Percentiles rank a stretch among this genome's conserved stretches.
phyloP scores from a whole-genome alignment of 64 coral and sea anemone genomes.

The Stichodactyla mertensii region DNA sequence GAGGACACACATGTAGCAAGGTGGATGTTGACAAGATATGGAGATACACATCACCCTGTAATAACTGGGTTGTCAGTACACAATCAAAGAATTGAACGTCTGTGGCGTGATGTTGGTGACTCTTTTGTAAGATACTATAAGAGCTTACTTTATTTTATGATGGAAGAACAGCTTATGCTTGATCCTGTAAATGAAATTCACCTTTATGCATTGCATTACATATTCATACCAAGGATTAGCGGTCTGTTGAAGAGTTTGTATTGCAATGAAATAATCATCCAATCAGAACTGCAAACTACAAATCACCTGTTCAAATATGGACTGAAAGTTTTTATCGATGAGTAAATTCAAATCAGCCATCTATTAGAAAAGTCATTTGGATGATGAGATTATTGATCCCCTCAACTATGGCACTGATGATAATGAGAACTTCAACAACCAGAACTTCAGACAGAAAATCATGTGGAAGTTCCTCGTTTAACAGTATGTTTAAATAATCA shows the following conservation, averaged over 20 bases:
- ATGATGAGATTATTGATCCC: too few relatives aligned
- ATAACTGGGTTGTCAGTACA: constrained; percentile 45
- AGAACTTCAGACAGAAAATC: too few relatives aligned
- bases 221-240: constrained; percentile 59
- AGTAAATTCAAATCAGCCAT: too few relatives aligned
- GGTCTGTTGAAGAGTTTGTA: constrained; percentile 36
- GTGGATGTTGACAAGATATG: constrained; percentile 34
- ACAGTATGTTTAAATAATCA: too few relatives aligned
- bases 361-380: too few relatives aligned
- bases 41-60: constrained; percentile 13
- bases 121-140: constrained; percentile 27
- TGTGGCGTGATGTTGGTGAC: constrained; percentile 41
- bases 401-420: too few relatives aligned
- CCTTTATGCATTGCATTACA: constrained; percentile 55
- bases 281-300: constrained; percentile 36
- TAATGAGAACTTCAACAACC: too few relatives aligned
- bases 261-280: constrained; percentile 57
- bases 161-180: constrained; percentile 35
- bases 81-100: constrained; percentile 61
- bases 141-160: constrained; percentile 36
- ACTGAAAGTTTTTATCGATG: too few relatives aligned
- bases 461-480: too few relatives aligned
- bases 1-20: constrained; percentile 13
- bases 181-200: constrained; percentile 58
- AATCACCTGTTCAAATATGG: constrained; percentile 49